Evolutionary conservation across 2,113 vertebrate genomes (phyloP).

Genomic region (Electrona antarctica): DNA sequence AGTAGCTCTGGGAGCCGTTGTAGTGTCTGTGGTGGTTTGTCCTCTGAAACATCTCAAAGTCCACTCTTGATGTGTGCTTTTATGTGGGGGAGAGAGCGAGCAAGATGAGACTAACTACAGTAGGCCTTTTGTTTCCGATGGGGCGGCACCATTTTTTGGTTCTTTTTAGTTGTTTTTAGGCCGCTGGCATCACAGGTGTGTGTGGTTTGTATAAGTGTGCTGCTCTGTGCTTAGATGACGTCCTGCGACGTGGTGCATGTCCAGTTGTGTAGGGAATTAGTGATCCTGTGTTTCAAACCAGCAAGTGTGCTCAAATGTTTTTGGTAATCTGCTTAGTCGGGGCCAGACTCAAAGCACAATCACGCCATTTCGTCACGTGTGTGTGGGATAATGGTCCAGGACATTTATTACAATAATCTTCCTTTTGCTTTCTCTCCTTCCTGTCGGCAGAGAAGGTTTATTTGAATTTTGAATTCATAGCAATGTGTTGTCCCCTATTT

Average conservation of each 20-base stretch:
- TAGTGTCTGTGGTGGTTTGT: conserved; percentile 25
- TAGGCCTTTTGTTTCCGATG: conserved; percentile 16
- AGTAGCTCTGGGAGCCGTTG: conserved; percentile 17
- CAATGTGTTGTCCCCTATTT: conserved; percentile 79
- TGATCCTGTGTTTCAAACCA: conserved; percentile 30
- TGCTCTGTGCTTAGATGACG: conserved; percentile 66
- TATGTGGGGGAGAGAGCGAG: conserved; percentile 50
- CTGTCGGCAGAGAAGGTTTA: conserved; percentile 59
- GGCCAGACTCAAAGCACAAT: conserved; percentile 25
- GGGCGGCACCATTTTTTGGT: conserved; percentile 13
- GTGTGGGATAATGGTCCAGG: conserved; percentile 51
- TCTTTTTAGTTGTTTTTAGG: conserved; percentile 49
- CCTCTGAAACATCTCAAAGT: conserved; percentile 37
- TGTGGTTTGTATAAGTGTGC: conserved; percentile 64
- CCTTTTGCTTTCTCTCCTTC: conserved; percentile 59
- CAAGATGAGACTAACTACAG: no score
- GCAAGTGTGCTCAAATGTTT: conserved; percentile 28
- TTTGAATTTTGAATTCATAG: conserved; percentile 65
- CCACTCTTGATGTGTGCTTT: conserved; percentile 48
- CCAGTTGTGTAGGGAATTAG: conserved; percentile 61
- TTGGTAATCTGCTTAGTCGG: conserved; percentile 25
- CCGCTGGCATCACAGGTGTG: conserved; percentile 50
- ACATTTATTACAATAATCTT: conserved; percentile 28
- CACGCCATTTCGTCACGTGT: conserved; percentile 37
- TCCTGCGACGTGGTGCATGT: conserved; percentile 55